Conservation (phyloP, 2,888 invertebrate species). For the Sphaerophoria rueppellii region DNA sequence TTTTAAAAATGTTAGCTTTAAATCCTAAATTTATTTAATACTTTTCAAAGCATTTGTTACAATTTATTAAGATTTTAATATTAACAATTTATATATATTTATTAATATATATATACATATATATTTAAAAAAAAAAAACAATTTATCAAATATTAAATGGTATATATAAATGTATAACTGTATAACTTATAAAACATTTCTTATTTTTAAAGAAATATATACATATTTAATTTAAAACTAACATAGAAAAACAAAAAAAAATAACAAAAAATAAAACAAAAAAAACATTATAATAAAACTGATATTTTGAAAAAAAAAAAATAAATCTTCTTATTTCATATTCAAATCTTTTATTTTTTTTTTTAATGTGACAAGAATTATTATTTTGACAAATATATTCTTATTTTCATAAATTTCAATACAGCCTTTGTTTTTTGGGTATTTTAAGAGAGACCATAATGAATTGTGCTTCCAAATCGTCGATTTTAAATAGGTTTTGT, state of each 20-base stretch:
- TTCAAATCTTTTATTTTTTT: conserved; percentile 21
- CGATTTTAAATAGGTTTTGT: conserved; percentile 38
- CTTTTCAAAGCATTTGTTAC: conserved; percentile 72
- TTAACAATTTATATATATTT: conserved; percentile 18
- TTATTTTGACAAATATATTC: conserved; percentile 32
- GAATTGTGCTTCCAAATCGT: conserved; percentile 81
- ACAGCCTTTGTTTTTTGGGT: background rate
- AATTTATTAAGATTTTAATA: conserved; percentile 64
- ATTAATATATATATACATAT: no score
- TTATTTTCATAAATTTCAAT: no score
- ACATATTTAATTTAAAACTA: conserved; percentile 57
- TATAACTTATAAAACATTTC: conserved; percentile 74
- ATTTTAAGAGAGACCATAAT: conserved; percentile 52
- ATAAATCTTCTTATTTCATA: conserved; percentile 71
- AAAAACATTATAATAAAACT: conserved; percentile 72
- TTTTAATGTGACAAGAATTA: conserved; percentile 30
- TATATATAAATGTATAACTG: conserved; percentile 61
- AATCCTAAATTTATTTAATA: conserved; percentile 60
- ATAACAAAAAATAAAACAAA: conserved; percentile 42
- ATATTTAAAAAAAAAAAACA: no score
- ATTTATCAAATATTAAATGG: conserved; percentile 66
- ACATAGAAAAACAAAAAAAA: conserved; percentile 62
- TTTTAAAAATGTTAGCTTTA: conserved; percentile 62
- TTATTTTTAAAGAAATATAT: conserved; percentile 74
- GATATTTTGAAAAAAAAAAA: conserved; percentile 73